Percentiles rank a stretch among this genome's conserved stretches.
phyloP scores from a whole-genome alignment of 2,888 invertebrate genomes.

The Orthonychiurus folsomi region DNA sequence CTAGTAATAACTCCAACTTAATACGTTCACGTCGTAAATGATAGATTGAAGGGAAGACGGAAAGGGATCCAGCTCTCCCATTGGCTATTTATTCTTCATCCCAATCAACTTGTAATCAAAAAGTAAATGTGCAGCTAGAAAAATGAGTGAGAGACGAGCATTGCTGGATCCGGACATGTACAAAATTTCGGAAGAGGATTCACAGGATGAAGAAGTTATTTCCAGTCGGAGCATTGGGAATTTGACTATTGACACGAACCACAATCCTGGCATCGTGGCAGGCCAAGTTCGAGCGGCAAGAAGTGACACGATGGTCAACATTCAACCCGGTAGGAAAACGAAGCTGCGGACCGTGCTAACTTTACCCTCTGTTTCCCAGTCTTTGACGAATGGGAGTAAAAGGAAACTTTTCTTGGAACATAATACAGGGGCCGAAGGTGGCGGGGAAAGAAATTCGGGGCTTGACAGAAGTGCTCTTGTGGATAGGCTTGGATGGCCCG shows the following conservation, averaged over 20 bases:
- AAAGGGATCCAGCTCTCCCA: too few species aligned
- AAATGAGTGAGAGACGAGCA: constrained; percentile 27
- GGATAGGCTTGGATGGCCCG: neutral
- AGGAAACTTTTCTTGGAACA: neutral
- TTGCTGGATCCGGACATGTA: constrained; percentile 38
- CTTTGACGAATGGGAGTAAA: neutral
- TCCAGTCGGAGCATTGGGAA: constrained; percentile 14
- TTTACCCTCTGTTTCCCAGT: neutral
- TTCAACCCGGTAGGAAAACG: neutral
- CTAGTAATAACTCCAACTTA: too few species aligned
- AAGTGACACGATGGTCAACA: neutral
- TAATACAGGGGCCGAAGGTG: neutral
- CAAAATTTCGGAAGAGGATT: constrained; percentile 40
- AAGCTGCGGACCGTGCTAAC: neutral
- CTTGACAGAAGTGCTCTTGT: neutral
- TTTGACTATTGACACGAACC: neutral
- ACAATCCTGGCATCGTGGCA: too few species aligned
- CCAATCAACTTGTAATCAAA: neutral
- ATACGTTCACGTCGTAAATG: too few species aligned
- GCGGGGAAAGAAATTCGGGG: too few species aligned
- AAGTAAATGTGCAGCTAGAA: neutral
- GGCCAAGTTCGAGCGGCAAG: neutral
- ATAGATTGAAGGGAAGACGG: neutral
- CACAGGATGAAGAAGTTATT: constrained; percentile 38
- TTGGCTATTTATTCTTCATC: constrained; percentile 4